These are phyloP conservation scores for Diachasmimorpha longicaudata DNA, from an alignment of 1,140 invertebrate genomes.

Conservation along the genomic window DNA sequence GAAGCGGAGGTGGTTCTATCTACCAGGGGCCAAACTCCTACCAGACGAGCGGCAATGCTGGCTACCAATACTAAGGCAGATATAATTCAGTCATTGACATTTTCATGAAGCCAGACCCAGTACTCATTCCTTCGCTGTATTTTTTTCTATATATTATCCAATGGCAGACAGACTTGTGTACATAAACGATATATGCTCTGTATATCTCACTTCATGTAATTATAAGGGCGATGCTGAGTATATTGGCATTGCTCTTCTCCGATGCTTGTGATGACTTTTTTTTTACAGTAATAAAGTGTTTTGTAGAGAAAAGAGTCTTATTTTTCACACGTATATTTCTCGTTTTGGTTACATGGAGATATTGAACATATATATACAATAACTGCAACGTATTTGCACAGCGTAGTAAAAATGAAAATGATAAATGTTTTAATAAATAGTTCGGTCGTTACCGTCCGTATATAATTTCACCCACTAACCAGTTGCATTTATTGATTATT, in stretches of 20 bases:
- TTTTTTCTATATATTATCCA: conserved; percentile 11
- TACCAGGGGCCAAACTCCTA: conserved; percentile 46
- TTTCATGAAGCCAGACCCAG: conserved; percentile 21
- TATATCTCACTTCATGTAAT: conserved; percentile 2
- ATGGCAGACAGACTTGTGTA: conserved; percentile 36
- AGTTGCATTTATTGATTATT: not conserved
- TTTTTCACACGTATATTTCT: not conserved
- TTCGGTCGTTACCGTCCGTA: not conserved
- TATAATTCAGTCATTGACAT: conserved; percentile 25
- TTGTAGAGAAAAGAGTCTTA: not conserved
- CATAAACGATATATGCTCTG: conserved; percentile 36
- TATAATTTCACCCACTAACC: not conserved
- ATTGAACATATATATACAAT: not conserved
- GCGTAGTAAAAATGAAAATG: not conserved
- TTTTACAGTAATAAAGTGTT: not conserved
- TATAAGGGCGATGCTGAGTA: not conserved
- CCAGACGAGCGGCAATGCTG: conserved; percentile 37
- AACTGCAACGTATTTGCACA: not conserved
- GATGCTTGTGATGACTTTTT: conserved; percentile 1
- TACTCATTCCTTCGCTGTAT: conserved; percentile 14
- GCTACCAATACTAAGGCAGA: conserved; percentile 39
- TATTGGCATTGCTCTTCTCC: not conserved
- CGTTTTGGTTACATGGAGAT: not conserved
- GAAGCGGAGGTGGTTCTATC: conserved; percentile 16
- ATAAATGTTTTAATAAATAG: not conserved